A percentile compares a stretch with the other conserved stretches of the same genome.
Evolutionary conservation across 2,888 invertebrate species (phyloP).

Genomic region (Eupithecia tripunctaria): DNA sequence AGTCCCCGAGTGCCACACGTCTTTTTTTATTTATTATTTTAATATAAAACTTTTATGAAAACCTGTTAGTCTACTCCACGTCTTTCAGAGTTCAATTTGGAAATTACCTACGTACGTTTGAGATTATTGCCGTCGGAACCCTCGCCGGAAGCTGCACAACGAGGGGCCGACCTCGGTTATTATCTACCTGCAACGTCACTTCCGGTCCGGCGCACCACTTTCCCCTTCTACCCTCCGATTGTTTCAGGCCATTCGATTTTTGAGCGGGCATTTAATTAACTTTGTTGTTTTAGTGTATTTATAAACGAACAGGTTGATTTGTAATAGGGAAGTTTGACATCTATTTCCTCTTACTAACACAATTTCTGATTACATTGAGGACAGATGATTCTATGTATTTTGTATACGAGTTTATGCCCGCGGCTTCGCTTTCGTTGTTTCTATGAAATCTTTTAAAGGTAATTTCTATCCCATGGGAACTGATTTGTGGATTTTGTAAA

Average conservation of each 20-base stretch:
- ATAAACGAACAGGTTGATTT: background rate
- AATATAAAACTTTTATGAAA: background rate
- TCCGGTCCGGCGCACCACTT: conserved; percentile 62
- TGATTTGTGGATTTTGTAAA: no score
- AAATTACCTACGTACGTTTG: conserved; percentile 78
- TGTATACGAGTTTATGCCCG: no score
- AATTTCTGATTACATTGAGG: background rate
- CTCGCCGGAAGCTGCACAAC: conserved; percentile 76
- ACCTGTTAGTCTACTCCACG: conserved; percentile 49
- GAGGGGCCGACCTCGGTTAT: conserved; percentile 68
- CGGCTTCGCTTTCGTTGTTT: no score
- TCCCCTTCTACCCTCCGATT: conserved; percentile 47
- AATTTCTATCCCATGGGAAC: no score
- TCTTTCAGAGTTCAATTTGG: conserved; percentile 61
- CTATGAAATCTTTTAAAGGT: no score
- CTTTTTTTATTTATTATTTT: no score
- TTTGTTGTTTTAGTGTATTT: background rate
- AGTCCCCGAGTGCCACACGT: no score
- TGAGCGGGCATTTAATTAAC: conserved; percentile 47
- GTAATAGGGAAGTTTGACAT: background rate
- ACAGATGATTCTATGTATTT: background rate
- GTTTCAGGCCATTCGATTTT: conserved; percentile 54
- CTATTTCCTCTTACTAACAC: background rate
- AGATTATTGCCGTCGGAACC: conserved; percentile 76
- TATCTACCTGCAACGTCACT: conserved; percentile 81